Base-by-base conservation (phyloP, 2,113 vertebrate genomes). In the Carlito syrichta region DNA sequence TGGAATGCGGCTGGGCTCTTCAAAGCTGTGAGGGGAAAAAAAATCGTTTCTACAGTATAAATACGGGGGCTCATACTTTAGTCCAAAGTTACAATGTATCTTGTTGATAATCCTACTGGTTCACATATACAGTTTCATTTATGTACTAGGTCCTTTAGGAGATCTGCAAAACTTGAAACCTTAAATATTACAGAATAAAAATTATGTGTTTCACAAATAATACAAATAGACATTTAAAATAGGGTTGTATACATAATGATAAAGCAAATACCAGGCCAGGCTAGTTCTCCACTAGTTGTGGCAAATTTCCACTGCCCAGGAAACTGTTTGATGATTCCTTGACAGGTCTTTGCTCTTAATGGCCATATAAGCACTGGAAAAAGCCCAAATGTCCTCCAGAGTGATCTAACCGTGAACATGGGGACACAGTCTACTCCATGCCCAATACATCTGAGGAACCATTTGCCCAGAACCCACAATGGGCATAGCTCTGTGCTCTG, bases 1-100 rank as follows among this genome's bases (percentile, higher is more conserved):
- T 99, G 99, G 98, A 99, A 99, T 97, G 99, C 99, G 95, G 99
- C 99, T 93, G 99, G 99, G 95, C 99, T 99, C 98, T 99, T 99
- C 98, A 99, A 98, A 95, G 99, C 99, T 99, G 98, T 93, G 88
- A 97, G 95, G 73, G 32, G 92, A 98, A 95, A 97, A 83, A 23
- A 27, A 97, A 98, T 95, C 83, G 45, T 98, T 98, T 98, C 81
- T 82, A 0, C 0, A n/a, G 89, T 54, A 98, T 89, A 86, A 96
- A 98, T 6, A 30, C 8, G 90, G 40, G n/a, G 45, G 77, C 85
- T 89, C 54, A 60, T n/a, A 69, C 32, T 74, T 94, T 78, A 97
- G 52, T 32, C 74, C 74, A 58, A 79, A 4, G 6, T 40, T 91
- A 58, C 3, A 52, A 27, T 54, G 5, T 6, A 58, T 89, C 58